phyloP scores from a whole-genome alignment of 2,113 vertebrate genomes.

The Tetrax tetrax region DNA sequence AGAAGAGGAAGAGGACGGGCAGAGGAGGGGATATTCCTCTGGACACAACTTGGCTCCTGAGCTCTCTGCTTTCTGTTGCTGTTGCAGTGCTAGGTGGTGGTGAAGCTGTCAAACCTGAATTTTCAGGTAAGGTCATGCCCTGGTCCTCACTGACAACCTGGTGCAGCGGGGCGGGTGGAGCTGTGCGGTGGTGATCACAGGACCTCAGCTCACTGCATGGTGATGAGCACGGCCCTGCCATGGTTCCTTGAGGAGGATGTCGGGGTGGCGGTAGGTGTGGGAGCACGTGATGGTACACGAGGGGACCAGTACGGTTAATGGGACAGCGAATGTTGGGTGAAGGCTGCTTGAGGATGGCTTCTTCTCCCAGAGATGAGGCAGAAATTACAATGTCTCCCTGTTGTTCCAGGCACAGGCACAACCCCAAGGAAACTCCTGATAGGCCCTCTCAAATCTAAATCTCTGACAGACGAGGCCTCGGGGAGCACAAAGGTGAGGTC shows the following conservation, averaged over 20 bases:
- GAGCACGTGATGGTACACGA: accelerated
- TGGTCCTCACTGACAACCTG: background rate
- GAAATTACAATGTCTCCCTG: background rate
- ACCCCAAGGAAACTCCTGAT: accelerated
- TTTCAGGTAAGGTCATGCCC: background rate
- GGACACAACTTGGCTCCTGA: background rate
- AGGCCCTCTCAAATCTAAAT: accelerated
- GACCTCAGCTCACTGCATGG: background rate
- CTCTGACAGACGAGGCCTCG: accelerated
- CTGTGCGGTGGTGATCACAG: accelerated
- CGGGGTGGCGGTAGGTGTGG: background rate
- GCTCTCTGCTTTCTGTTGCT: background rate
- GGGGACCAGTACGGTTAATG: no score
- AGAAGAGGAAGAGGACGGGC: background rate
- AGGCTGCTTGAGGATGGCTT: background rate
- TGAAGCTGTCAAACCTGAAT: accelerated
- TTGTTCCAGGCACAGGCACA: background rate
- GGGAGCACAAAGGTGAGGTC: accelerated
- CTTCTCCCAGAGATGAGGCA: background rate
- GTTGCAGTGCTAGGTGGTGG: background rate
- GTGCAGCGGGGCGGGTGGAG: background rate
- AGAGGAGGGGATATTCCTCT: background rate
- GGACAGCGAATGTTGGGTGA: background rate
- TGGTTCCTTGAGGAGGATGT: accelerated
- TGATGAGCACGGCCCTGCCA: background rate